Base-by-base conservation (phyloP, 1,140 invertebrate genomes). In the Halesus radiatus region DNA sequence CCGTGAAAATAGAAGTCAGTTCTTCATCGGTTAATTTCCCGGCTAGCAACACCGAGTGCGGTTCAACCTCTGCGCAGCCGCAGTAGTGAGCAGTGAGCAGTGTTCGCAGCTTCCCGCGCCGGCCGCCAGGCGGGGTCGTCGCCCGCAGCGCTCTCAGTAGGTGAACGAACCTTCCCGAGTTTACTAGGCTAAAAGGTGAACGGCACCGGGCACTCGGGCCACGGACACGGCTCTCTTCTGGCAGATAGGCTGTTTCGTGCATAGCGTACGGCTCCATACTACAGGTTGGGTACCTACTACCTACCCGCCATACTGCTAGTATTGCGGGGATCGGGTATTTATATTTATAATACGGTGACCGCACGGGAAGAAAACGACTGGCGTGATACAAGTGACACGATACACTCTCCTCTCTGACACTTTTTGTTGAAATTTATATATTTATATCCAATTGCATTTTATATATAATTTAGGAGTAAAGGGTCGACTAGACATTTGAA, bases 161-260 rank as follows among this genome's bases (percentile, higher is more conserved):
- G 80, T 81, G 80, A 81, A 81, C 62, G 80, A 70, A 66, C 80
- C 68, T 60, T 53, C 56, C 29, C 77, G 68, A 81, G 80, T 81
- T 81, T 81, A 81, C 80, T 81, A 75, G 80, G 80, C 76, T 81
- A 81, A 81, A 81, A 78, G 80, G 75, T 81, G 80, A 81, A 81
- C 58, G 80, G 53, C 70, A 72, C 68, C 62, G 23, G 18, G 3
- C 23, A 37, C 32, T 16, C 18, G 20, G 23, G 56, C 18, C 20
- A 15, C 20, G 56, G 56, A 60, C 13, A 23, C 56, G 18, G 23
- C 56, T 60, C 56, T 60, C 37, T 13, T 45, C 37, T 45, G 32
- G 32, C 32, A 3, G 54, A 58, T 58, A 58, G 54, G 54, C 54
- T 22, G 54, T 58, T 20, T 60, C 56, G 56, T 23, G 56, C 37